These are phyloP conservation scores for Agrotis segetum DNA, from an alignment of 2,888 invertebrate species.

Conservation along the genomic window DNA sequence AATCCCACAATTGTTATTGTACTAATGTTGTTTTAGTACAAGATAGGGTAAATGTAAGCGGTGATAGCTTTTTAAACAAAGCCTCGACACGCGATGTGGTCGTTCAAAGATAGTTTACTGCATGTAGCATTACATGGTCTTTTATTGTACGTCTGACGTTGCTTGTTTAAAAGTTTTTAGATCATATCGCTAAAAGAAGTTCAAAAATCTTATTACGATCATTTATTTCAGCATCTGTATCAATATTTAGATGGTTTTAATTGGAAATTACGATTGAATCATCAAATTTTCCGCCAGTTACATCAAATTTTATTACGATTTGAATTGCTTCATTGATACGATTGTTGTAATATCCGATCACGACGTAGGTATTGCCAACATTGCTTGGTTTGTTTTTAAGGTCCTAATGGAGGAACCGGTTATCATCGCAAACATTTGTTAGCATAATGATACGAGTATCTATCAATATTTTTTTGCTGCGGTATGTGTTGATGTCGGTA, in stretches of 20 bases:
- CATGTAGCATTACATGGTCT: conserved; percentile 12
- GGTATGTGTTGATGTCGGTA: conserved; percentile 12
- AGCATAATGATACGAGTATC: conserved; percentile 9
- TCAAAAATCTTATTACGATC: conserved; percentile 41
- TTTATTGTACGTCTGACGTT: conserved; percentile 11
- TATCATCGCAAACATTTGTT: conserved; percentile 36
- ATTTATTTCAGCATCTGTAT: conserved; percentile 17
- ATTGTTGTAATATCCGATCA: conserved; percentile 26
- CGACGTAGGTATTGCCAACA: not conserved
- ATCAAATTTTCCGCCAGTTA: conserved; percentile 21
- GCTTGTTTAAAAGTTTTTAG: conserved; percentile 12
- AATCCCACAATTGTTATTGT: not conserved
- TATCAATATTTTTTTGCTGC: conserved; percentile 4
- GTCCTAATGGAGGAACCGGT: conserved; percentile 30
- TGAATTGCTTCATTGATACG: conserved; percentile 23
- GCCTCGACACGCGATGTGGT: conserved; percentile 49
- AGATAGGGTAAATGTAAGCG: conserved; percentile 18
- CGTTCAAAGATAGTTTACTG: conserved; percentile 38
- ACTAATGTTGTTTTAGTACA: conserved; percentile 8
- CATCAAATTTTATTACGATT: conserved; percentile 17
- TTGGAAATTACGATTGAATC: conserved; percentile 17
- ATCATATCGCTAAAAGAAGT: conserved; percentile 30
- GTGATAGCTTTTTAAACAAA: conserved; percentile 45
- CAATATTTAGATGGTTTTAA: conserved; percentile 11
- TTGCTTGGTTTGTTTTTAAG: conserved; percentile 36